Conservation (phyloP, 2,113 vertebrate species). For the Atractosteus spatula region DNA sequence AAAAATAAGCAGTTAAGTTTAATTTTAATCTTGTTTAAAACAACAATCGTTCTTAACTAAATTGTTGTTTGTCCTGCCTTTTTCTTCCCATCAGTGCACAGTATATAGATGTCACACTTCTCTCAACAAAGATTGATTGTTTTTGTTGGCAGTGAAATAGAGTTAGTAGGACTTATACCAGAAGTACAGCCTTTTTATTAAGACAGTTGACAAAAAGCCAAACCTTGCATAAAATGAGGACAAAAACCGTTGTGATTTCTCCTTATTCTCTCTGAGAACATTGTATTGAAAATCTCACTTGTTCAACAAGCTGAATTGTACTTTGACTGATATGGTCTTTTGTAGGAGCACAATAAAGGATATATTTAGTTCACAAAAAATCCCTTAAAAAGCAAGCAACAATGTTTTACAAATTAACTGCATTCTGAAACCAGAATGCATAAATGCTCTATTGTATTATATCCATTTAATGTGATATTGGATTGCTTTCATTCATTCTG, state of each 20-base stretch:
- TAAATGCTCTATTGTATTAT: too few relatives aligned
- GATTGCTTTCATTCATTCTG: too few relatives aligned
- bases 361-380: too few relatives aligned
- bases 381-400: too few relatives aligned
- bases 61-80: background rate
- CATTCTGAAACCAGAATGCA: too few relatives aligned
- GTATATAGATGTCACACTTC: background rate
- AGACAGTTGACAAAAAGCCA: background rate
- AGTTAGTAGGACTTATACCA: background rate
- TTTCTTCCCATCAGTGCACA: background rate
- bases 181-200: conserved; percentile 1
- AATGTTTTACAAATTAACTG: too few relatives aligned
- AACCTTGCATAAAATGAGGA: background rate
- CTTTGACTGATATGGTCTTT: background rate
- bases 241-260: background rate
- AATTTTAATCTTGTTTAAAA: too few relatives aligned
- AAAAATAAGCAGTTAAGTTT: too few relatives aligned
- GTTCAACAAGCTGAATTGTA: conserved; percentile 5
- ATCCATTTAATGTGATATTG: too few relatives aligned
- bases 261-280: background rate
- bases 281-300: background rate
- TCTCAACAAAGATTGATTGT: background rate
- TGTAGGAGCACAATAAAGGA: too few relatives aligned
- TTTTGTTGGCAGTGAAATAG: background rate
- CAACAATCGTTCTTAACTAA: too few relatives aligned